phyloP scores from a whole-genome alignment of 2,113 vertebrate genomes.

The Gobio gobio region DNA sequence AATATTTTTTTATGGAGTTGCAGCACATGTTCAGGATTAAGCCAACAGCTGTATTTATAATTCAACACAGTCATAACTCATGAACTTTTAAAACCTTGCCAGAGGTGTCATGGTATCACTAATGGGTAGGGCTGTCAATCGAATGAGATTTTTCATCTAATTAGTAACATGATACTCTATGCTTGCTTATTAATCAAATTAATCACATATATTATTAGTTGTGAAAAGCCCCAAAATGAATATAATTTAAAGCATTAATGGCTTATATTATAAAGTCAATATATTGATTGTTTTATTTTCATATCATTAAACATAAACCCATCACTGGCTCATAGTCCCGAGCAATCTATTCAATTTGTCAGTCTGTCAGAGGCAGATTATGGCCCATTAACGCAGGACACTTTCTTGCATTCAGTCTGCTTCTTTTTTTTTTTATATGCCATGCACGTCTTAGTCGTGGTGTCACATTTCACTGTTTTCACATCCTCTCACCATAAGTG shows the following conservation, averaged over 20 bases:
- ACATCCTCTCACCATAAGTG: not conserved
- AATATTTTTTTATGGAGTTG: not conserved
- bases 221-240: not conserved
- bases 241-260: not conserved
- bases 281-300: not conserved
- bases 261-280: not conserved
- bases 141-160: not conserved
- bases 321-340: not conserved
- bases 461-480: not conserved
- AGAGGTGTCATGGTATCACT: constrained; percentile 1
- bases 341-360: not conserved
- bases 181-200: not conserved
- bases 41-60: constrained; percentile 24
- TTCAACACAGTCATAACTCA: constrained; percentile 21
- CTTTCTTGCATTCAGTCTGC: not conserved
- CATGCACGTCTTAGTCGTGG: not conserved
- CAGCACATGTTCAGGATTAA: constrained; percentile 27
- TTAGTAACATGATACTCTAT: not conserved
- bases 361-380: not conserved
- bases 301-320: not conserved
- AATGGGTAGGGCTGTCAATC: not conserved
- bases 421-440: not conserved
- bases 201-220: not conserved
- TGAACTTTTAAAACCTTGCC: constrained; percentile 17
- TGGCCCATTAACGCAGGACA: not conserved